Base-by-base conservation (phyloP, 2,888 invertebrate genomes). In the Epiblema foenella region DNA sequence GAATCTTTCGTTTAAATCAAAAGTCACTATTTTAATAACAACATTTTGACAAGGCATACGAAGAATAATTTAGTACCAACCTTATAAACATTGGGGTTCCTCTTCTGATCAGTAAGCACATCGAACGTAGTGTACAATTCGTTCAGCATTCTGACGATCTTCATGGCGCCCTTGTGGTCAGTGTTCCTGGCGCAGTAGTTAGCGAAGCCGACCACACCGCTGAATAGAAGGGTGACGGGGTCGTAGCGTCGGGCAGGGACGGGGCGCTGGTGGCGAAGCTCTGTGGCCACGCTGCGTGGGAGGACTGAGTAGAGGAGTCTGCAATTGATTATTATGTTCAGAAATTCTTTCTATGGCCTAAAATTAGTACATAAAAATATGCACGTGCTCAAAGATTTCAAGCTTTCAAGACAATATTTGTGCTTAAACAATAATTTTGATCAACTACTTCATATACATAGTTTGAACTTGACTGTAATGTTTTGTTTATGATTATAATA, bases 21-120 rank as follows among this genome's bases (percentile, higher is more conserved):
- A 24, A 24, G 24, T 24, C 24, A 24, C 24, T 24, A 24, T 24
- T 24, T 24, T 24, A 3, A 4, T 24, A 24, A 4, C 24, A 24
- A 24, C 1, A 3, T 24, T 24, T 24, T 24, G 24, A 24, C 4
- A n/a, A 24, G 24, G 24, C 24, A 24, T 24, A 24, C 4, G 24
- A 24, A 1, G 24, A 33, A 5, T 33, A 4, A 15, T 15, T 4
- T 15, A 15, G 4, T 18, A 33, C 57, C 37, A 9, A 98, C 98
- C 96, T 99, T 99, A 85, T 98, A 99, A 65, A 98, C 98, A 86
- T 98, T 97, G 49, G 98, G 97, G 90, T 98, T 98, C 79, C 96
- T 96, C 84, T 97, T 97, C 7, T 98, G 97, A 89, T 98, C 98
- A 11, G 98, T 98, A 54, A 99, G 94, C 52, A 97, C 98, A 90